Conservation (phyloP, 2,888 invertebrate species). For the Lepidocyrtoides sp. region DNA sequence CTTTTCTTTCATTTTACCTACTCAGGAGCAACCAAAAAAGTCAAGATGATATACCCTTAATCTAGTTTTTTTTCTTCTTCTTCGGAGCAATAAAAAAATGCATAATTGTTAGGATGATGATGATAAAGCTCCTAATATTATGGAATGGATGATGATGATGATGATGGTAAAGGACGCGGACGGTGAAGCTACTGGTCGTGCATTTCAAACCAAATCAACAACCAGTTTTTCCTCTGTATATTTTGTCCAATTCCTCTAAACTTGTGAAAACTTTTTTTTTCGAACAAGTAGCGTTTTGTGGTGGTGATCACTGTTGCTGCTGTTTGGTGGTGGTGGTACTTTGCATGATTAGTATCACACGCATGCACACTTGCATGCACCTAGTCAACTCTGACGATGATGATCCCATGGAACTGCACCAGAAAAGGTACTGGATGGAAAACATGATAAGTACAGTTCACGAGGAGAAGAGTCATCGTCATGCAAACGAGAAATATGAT, state of each 20-base stretch:
- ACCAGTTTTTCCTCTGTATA: constrained; percentile 45
- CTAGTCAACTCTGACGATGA: not conserved
- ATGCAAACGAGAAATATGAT: constrained; percentile 60
- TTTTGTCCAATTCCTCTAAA: not conserved
- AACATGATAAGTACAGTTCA: constrained; percentile 50
- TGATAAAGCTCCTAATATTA: constrained; percentile 28
- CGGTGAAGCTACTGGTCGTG: constrained; percentile 11
- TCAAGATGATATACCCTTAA: constrained; percentile 32
- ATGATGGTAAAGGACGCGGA: constrained; percentile 1
- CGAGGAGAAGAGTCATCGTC: not conserved
- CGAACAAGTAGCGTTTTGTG: no score
- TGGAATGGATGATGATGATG: not conserved
- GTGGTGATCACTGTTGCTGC: not conserved
- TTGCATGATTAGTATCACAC: constrained; percentile 27
- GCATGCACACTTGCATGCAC: not conserved
- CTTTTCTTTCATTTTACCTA: not conserved
- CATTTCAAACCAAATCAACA: not conserved
- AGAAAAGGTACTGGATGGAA: not conserved
- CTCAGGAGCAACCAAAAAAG: not conserved
- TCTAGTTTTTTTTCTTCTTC: constrained; percentile 19
- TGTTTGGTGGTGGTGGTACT: not conserved
- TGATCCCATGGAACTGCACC: constrained; percentile 37
- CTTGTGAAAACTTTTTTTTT: not conserved
- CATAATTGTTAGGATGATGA: constrained; percentile 55
- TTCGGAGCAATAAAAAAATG: constrained; percentile 38